These are phyloP conservation scores for Acanthopagrus latus DNA, from an alignment of 2,797 vertebrate genomes.

Conservation along the genomic window DNA sequence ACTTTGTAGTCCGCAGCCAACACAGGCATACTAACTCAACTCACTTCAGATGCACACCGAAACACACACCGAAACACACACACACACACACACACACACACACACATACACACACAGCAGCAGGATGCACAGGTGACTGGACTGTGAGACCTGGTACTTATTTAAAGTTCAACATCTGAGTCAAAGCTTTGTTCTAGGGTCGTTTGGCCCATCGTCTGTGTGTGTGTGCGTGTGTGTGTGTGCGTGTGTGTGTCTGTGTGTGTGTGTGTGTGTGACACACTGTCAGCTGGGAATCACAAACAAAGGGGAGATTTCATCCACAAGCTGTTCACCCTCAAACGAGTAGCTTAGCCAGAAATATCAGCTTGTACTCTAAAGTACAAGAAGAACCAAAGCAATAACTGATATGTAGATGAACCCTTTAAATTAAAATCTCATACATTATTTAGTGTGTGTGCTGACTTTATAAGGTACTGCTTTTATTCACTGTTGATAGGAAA, in stretches of 20 bases:
- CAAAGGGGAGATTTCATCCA: slow-evolving; percentile 22
- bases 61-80: no score
- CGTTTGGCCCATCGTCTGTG: background rate
- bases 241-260: background rate
- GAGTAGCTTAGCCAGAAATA: no score
- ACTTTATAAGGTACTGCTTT: no score
- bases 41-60: background rate
- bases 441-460: no score
- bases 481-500: no score
- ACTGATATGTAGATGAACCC: no score
- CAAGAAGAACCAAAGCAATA: no score
- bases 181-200: background rate
- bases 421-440: no score
- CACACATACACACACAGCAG: background rate
- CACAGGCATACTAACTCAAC: background rate
- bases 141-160: slow-evolving; percentile 3
- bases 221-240: slow-evolving; percentile 3
- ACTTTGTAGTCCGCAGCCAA: background rate
- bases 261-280: background rate
- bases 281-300: background rate
- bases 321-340: slow-evolving; percentile 3
- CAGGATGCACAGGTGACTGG: background rate
- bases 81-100: no score
- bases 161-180: slow-evolving; percentile 31
- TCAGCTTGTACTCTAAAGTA: no score